Conservation (phyloP, 2,888 invertebrate genomes). For the Heliconius ismenius region DNA sequence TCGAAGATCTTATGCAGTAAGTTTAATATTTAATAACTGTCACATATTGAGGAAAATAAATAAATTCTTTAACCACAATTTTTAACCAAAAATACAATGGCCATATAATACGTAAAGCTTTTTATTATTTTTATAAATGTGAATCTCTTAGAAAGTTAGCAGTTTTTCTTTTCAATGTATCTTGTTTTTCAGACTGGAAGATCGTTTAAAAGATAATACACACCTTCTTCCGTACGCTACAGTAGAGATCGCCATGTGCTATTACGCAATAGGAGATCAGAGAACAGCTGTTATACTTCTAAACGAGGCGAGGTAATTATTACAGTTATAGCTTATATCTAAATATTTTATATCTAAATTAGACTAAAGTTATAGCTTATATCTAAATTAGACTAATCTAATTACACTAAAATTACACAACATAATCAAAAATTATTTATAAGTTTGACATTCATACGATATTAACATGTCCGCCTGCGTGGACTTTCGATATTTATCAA, state of each 20-base stretch:
- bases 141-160: background rate
- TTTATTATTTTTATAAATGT: background rate
- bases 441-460: background rate
- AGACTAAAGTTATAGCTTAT: background rate
- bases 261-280: slow-evolving; percentile 85
- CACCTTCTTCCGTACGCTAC: slow-evolving; percentile 93
- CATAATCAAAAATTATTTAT: background rate
- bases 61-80: too few relatives aligned
- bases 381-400: too few relatives aligned
- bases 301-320: slow-evolving; percentile 89
- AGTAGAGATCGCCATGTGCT: slow-evolving; percentile 91
- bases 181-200: slow-evolving; percentile 77
- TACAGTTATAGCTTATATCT: background rate
- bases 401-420: background rate
- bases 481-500: too few relatives aligned
- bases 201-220: slow-evolving; percentile 89
- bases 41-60: background rate
- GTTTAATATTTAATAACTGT: slow-evolving; percentile 19
- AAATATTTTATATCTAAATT: too few relatives aligned
- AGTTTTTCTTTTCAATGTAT: background rate
- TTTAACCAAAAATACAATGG: background rate
- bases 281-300: slow-evolving; percentile 86
- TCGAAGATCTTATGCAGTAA: slow-evolving; percentile 57
- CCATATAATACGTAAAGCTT: background rate
- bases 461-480: background rate